Evolutionary conservation across 2,113 vertebrate species (phyloP).

Genomic region (Dinomys branickii): DNA sequence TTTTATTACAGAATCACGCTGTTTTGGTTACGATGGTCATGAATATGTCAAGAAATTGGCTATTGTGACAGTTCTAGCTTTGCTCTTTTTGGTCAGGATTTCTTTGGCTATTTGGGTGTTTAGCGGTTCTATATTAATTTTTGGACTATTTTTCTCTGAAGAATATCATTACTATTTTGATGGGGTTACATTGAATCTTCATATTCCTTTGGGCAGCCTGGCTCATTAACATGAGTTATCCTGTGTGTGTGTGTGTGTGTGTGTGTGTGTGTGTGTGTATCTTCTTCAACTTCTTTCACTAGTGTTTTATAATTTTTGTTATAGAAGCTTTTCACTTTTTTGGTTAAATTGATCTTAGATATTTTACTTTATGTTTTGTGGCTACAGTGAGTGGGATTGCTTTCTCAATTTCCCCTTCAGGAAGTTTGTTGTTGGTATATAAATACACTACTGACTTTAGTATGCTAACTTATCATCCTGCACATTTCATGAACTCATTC

Average conservation of each 20-base stretch:
- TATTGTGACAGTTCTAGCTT: neutral
- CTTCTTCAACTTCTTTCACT: neutral
- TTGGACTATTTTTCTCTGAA: neutral
- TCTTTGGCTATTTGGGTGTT: neutral
- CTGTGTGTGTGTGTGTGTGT: neutral
- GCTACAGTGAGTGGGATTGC: neutral
- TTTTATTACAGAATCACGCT: neutral
- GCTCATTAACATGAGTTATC: neutral
- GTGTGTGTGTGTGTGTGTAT: neutral
- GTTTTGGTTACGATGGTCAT: neutral
- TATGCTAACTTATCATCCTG: neutral
- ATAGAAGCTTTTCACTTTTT: neutral
- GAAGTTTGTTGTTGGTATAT: neutral
- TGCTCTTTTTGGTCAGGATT: neutral
- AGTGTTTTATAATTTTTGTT: neutral
- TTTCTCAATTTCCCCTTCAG: neutral
- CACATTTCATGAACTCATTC: neutral
- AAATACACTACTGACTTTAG: neutral
- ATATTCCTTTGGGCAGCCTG: neutral
- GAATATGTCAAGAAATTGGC: neutral
- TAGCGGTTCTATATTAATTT: neutral
- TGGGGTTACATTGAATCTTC: neutral
- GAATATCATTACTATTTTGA: neutral
- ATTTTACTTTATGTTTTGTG: neutral
- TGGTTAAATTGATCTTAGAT: neutral